Base-by-base conservation (phyloP, 1,140 invertebrate species). In the Caenorhabditis remanei region DNA sequence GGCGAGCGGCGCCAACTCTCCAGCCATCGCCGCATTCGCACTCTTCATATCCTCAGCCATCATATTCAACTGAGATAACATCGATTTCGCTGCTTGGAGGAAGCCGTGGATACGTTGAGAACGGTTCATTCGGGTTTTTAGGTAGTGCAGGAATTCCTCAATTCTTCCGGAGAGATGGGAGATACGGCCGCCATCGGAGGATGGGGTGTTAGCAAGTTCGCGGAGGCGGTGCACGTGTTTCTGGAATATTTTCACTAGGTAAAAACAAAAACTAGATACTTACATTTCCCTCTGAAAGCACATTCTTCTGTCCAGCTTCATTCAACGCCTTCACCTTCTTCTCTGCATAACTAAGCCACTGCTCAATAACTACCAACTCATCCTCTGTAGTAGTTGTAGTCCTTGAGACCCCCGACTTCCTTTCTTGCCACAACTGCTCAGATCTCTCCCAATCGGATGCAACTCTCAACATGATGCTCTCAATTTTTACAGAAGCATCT, bases 361-460 rank as follows among this genome's bases (percentile, higher is more conserved):
- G 48, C 43, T 79, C 83, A 65, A 88, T 88, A 40, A 87, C 56
- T 48, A 87, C 67, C 13, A 87, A 13, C 11, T 83, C 71, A 63
- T 87, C 56, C 67, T 67, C 84, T 55, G 65, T 67, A 4, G 84
- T 55, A 9, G 50, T 40, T 8, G 63, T 53, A 24, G 16, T 7
- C 5, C 9, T 67, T 9, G 50, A 46, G 40, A n/a, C 43, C 71
- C 92, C 89, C 32, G 90, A 88, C 85, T 93, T 90, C 55, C 92
- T 92, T 90, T 92, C 92, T 65, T 92, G 90, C 85, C 91, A 92
- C 19, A 92, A 91, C 4, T 95, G 93, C 87, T 96, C 95, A 71
- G 93, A 92, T 82, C 94, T 94, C 90, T 94, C 94, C 85, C 95
- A 95, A 87, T 96, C 95, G 19, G 95, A 92, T 82, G 94, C 94